Percentiles rank a stretch among this genome's conserved stretches.
Conservation (phyloP, 2,888 invertebrate genomes). For the Muschampia staudingeri region DNA sequence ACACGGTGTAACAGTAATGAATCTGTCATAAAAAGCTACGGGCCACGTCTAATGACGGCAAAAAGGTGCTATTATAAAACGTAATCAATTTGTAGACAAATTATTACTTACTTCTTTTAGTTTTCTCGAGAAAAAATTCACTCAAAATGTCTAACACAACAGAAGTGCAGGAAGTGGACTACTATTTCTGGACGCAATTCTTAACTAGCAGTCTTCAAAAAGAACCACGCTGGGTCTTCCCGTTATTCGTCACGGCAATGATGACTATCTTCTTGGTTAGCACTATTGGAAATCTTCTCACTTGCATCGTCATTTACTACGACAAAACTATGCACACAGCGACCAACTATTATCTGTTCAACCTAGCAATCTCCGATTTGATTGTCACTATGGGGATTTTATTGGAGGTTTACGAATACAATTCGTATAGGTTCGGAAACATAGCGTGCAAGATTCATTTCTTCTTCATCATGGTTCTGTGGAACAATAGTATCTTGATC, state of each 20-base stretch:
- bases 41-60: slow-evolving; percentile 79
- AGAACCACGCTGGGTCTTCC: slow-evolving; percentile 69
- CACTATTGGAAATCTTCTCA: slow-evolving; percentile 81
- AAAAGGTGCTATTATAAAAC: slow-evolving; percentile 74
- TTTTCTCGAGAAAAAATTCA: background rate
- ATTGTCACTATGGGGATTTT: slow-evolving; percentile 79
- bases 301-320: slow-evolving; percentile 83
- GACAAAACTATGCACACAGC: slow-evolving; percentile 84
- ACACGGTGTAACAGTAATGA: slow-evolving; percentile 76
- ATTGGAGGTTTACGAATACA: slow-evolving; percentile 73
- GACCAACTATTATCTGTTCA: slow-evolving; percentile 84
- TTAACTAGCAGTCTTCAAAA: slow-evolving; percentile 67
- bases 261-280: slow-evolving; percentile 74
- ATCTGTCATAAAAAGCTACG: slow-evolving; percentile 81
- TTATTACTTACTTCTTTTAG: too few relatives aligned
- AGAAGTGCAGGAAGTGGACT: slow-evolving; percentile 90
- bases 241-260: slow-evolving; percentile 67
- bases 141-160: slow-evolving; percentile 60
- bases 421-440: slow-evolving; percentile 69
- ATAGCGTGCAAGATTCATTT: slow-evolving; percentile 77
- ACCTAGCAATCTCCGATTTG: slow-evolving; percentile 83
- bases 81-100: slow-evolving; percentile 73
- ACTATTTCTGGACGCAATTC: slow-evolving; percentile 73
- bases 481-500: slow-evolving; percentile 79
- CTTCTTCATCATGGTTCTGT: slow-evolving; percentile 75